Evolutionary conservation across 2,113 vertebrate genomes (phyloP).

Genomic region (Phalacrocorax carbo): DNA sequence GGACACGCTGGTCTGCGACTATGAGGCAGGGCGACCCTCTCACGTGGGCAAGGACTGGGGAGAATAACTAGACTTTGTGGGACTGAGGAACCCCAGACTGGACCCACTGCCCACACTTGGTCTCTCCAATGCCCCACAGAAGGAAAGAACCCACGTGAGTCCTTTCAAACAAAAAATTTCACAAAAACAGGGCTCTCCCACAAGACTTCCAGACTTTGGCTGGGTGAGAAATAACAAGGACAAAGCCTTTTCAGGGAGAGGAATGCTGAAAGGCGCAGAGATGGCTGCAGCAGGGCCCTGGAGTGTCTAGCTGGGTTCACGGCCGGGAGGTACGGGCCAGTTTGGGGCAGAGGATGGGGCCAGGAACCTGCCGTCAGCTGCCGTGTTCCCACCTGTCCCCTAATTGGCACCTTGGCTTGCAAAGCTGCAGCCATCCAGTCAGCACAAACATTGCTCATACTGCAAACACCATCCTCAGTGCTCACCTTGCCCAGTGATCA

Average conservation of each 20-base stretch:
- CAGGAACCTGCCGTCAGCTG: not conserved
- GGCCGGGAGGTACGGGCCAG: not conserved
- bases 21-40: too few species aligned
- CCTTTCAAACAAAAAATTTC: not conserved
- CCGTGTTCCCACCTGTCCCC: not conserved
- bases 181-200: not conserved
- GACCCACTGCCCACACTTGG: too few species aligned
- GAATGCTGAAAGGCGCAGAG: not conserved
- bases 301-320: not conserved
- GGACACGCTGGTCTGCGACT: too few species aligned
- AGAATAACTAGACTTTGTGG: not conserved
- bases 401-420: not conserved
- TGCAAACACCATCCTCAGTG: rapidly evolving
- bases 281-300: not conserved
- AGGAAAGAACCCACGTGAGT: not conserved
- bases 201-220: not conserved
- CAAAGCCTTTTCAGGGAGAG: not conserved
- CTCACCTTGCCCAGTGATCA: not conserved
- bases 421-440: not conserved
- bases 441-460: not conserved
- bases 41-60: not conserved
- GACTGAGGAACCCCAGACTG: not conserved
- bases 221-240: not conserved
- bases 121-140: not conserved
- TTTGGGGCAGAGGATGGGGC: not conserved